Conservation (phyloP, 2,113 vertebrate species). For the Anoura caudifer region DNA sequence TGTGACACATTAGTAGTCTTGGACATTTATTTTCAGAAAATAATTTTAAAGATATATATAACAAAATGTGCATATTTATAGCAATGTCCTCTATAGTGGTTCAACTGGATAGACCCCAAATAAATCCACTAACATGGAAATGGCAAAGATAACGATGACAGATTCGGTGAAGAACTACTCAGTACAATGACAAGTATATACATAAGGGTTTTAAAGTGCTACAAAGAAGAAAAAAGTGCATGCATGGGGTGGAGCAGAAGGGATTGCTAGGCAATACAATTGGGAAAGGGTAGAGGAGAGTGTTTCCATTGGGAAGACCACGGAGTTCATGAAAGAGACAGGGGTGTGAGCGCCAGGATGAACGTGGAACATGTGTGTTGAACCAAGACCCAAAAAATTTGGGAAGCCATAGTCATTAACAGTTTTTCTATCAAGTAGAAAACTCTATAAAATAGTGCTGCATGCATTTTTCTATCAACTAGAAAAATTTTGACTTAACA, state of each 20-base stretch:
- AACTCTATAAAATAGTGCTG: too few species aligned
- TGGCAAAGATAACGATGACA: background rate
- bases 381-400: background rate
- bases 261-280: background rate
- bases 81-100: background rate
- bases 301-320: background rate
- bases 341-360: background rate
- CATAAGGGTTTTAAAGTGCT: background rate
- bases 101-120: constrained; percentile 25
- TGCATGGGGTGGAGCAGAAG: background rate
- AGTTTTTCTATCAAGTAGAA: background rate
- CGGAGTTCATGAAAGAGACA: background rate
- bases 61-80: background rate
- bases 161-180: background rate
- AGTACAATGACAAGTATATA: background rate
- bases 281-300: background rate
- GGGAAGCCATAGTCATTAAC: background rate
- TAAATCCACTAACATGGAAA: background rate
- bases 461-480: background rate
- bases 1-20: background rate
- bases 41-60: background rate
- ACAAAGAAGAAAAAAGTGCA: background rate
- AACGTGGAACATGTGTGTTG: background rate
- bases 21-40: constrained; percentile 37
- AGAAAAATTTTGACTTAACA: background rate